Evolutionary conservation across 1,140 invertebrate genomes (phyloP), one percentile per base, ranked within the genome.

Genomic region (Nylanderia fulva): DNA sequence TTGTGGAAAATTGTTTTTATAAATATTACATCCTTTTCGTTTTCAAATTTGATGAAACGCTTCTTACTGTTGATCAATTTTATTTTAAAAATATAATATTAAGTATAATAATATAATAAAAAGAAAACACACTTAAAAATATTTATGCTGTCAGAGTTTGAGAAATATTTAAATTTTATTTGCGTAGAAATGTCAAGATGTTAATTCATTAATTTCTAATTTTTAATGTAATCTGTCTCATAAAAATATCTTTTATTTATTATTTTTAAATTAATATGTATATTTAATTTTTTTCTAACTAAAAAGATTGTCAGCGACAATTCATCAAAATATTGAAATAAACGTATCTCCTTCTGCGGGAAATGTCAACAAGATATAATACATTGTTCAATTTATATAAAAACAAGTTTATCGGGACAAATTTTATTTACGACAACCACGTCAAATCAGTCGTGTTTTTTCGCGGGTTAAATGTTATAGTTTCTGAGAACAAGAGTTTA

Each of bases 331-430:
- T 39, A 39, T 42, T 76, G 18, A 15, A 60, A 29, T 29, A n/a
- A 76, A 76, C 15, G 8, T 58, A 39, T 74, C 42, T 45, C 15
- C 0, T 42, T 61, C 24, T 13, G 13, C 15, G 39, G 24, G n/a
- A 11, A 61, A 45, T 63, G 39, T 33, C 27, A 69, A 71, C 24
- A 8, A 69, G 45, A 68, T 61, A 54, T 27, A 68, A 68, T 61
- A 54, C 36, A 68, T 56, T 11, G 21, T 13, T 69, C 11, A 18
- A 6, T 56, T 39, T 77, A 33, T 64, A 72, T 54, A n/a, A 52
- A 77, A 64, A 13, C 64, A n/a, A 77, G 9, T 79, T 68, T 56
- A 66, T 77, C 36, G 33, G 36, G 42, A 6, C n/a, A n/a, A n/a
- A n/a, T n/a, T n/a, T n/a, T n/a, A n/a, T n/a, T n/a, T n/a, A n/a